Evolutionary conservation across 1,140 invertebrate species (phyloP).

Genomic region (Ips typographus): DNA sequence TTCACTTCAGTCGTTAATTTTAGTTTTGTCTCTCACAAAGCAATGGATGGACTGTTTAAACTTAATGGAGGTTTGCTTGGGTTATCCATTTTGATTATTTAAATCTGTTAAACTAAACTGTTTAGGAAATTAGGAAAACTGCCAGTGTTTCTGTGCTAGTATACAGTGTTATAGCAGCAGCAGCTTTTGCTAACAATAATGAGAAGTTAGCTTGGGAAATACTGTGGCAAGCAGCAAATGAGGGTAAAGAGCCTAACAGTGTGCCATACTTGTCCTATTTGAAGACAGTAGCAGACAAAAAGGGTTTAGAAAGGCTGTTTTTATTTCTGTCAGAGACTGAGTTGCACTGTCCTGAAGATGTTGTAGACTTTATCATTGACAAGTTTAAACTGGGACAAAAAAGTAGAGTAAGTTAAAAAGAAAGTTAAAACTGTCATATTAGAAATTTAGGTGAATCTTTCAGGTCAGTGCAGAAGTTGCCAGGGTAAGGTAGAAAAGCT

Average conservation of each 20-base stretch:
- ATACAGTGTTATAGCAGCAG: conserved; percentile 55
- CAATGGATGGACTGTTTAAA: conserved; percentile 63
- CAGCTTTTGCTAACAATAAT: conserved; percentile 60
- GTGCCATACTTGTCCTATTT: conserved; percentile 37
- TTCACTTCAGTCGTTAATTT: conserved; percentile 60
- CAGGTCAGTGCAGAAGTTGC: conserved; percentile 64
- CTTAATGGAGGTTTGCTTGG: conserved; percentile 44
- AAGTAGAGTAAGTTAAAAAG: conserved; percentile 28
- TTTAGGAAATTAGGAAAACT: conserved; percentile 60
- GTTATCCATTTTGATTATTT: conserved; percentile 1
- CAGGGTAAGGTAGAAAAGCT: conserved; percentile 55
- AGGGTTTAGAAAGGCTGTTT: conserved; percentile 40
- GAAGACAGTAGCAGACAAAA: conserved; percentile 25
- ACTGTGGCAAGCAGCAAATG: conserved; percentile 53
- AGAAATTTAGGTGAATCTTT: conserved; percentile 50
- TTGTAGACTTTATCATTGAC: conserved; percentile 27
- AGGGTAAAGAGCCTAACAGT: conserved; percentile 22
- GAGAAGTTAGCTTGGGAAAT: conserved; percentile 57
- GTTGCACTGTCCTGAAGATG: conserved; percentile 22
- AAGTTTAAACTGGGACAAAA: conserved; percentile 15
- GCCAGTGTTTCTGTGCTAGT: conserved; percentile 44
- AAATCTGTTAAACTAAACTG: background rate
- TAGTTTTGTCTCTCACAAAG: conserved; percentile 61
- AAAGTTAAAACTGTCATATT: conserved; percentile 21
- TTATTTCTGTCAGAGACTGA: conserved; percentile 35